These are phyloP conservation scores for Nothoprocta pentlandii DNA, from an alignment of 2,113 vertebrate genomes.

Conservation along the genomic window DNA sequence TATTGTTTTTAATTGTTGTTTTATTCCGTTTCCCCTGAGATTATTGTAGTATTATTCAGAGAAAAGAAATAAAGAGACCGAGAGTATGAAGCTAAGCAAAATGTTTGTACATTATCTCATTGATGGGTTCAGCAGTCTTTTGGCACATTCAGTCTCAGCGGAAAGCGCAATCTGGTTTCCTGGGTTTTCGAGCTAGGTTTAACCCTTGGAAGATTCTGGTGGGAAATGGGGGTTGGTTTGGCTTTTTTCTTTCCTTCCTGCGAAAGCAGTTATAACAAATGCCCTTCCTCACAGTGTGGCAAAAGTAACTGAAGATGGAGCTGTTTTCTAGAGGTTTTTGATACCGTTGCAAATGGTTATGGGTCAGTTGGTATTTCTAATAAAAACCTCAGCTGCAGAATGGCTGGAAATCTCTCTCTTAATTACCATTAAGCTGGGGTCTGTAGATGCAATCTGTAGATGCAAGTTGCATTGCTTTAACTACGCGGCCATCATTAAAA, in stretches of 20 bases:
- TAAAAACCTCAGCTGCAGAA: conserved; percentile 17
- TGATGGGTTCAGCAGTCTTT: conserved; percentile 6
- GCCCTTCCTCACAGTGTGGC: background rate
- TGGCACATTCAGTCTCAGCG: background rate
- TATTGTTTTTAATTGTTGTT: too few relatives aligned
- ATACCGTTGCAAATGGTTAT: conserved; percentile 24
- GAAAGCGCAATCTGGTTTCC: background rate
- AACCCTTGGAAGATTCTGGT: background rate
- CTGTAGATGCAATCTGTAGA: background rate
- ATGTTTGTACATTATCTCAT: background rate
- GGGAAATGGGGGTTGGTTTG: background rate
- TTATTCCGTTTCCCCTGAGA: background rate
- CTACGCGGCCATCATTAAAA: background rate
- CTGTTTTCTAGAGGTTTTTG: conserved; percentile 32
- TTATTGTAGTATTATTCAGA: background rate
- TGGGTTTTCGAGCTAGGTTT: background rate
- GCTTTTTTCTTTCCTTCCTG: background rate
- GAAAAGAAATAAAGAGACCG: background rate
- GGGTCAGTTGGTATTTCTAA: conserved; percentile 52
- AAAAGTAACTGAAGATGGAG: conserved; percentile 31
- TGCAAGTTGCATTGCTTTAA: conserved; percentile 34
- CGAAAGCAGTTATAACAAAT: background rate
- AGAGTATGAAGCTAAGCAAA: background rate
- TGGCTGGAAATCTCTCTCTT: conserved; percentile 48
- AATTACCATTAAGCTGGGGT: conserved; percentile 43